phyloP scores from a whole-genome alignment of 2,113 vertebrate genomes.

The Brachypodius melanocephalos region DNA sequence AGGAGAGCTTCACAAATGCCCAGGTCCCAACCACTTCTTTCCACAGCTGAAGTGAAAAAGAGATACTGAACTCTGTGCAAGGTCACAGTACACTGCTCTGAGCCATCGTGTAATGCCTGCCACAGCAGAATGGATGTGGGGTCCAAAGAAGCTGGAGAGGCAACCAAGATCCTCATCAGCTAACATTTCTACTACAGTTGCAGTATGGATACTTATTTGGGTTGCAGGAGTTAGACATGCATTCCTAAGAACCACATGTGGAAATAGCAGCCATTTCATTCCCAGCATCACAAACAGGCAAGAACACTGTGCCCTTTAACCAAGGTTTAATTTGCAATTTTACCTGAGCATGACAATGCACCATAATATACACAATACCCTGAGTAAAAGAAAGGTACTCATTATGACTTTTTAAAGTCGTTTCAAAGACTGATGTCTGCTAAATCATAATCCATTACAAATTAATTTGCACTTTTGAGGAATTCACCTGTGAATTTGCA shows the following conservation, averaged over 20 bases:
- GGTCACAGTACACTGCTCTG: rapidly evolving
- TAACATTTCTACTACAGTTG: background rate
- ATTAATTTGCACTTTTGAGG: background rate
- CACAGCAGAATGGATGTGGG: rapidly evolving
- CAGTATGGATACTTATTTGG: rapidly evolving
- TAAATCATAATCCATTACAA: background rate
- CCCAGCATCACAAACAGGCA: background rate
- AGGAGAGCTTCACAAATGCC: background rate
- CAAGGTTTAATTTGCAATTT: background rate
- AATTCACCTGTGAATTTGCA: background rate
- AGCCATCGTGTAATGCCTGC: background rate
- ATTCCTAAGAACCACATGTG: background rate
- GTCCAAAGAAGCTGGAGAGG: background rate
- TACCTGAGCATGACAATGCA: background rate
- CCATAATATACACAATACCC: rapidly evolving
- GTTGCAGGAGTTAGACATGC: background rate
- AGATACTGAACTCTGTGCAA: background rate
- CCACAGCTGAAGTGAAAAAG: background rate
- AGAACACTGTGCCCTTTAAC: background rate
- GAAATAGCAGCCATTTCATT: background rate
- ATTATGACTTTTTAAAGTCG: background rate
- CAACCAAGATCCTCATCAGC: background rate
- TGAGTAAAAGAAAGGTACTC: background rate
- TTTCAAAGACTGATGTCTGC: background rate
- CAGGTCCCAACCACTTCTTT: background rate